These are phyloP conservation scores for Mohoua ochrocephala DNA, from an alignment of 2,113 vertebrate species.

Conservation along the genomic window DNA sequence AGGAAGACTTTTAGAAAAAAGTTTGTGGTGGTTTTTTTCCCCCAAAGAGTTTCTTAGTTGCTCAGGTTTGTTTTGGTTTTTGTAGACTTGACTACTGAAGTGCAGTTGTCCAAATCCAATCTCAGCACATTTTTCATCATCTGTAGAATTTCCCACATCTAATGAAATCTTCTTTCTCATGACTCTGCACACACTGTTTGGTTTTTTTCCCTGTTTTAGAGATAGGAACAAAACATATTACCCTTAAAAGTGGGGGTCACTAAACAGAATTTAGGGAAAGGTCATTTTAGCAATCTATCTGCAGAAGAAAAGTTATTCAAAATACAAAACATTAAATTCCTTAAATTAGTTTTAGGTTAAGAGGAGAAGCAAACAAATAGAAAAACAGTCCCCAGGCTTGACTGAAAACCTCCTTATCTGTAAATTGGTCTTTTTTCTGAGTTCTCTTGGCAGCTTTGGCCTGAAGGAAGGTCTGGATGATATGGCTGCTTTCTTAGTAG, in stretches of 20 bases:
- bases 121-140: background rate
- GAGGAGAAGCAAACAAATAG: slow-evolving; percentile 26
- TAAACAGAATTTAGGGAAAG: slow-evolving; percentile 7
- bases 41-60: background rate
- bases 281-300: background rate
- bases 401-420: slow-evolving; percentile 27
- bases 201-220: background rate
- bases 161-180: background rate
- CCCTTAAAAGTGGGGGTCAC: background rate
- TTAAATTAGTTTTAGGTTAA: slow-evolving; percentile 6
- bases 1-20: background rate
- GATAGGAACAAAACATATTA: background rate
- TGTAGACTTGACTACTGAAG: background rate
- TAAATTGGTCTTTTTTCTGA: background rate
- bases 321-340: background rate
- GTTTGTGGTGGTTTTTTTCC: accelerated
- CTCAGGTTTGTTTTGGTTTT: background rate
- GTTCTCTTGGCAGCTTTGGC: background rate
- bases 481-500: background rate
- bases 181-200: background rate
- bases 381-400: background rate
- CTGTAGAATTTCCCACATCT: background rate
- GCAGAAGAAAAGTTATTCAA: background rate
- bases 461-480: slow-evolving; percentile 9
- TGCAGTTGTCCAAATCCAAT: background rate